Percentiles rank a stretch among this genome's conserved stretches.
phyloP scores from a whole-genome alignment of 2,888 invertebrate species.

The Bursaphelenchus okinawaensis region DNA sequence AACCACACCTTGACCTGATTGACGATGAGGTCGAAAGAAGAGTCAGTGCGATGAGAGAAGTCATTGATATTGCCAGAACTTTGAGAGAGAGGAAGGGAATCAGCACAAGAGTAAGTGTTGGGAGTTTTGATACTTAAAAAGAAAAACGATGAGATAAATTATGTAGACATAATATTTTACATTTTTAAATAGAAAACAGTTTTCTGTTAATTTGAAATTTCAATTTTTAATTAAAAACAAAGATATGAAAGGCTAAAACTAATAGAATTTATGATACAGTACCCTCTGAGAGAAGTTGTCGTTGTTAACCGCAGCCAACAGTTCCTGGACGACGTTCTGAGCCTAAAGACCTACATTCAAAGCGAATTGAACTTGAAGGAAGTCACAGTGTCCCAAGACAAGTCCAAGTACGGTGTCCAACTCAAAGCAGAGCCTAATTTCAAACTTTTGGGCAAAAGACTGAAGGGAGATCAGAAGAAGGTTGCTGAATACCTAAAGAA shows the following conservation, averaged over 20 bases:
- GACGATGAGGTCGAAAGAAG: constrained; percentile 80
- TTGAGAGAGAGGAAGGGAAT: constrained; percentile 85
- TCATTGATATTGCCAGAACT: constrained; percentile 86
- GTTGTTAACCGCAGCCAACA: constrained; percentile 79
- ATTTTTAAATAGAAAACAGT: no score
- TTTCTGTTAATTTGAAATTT: no score
- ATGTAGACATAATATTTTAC: no score
- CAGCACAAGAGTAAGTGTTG: constrained; percentile 71
- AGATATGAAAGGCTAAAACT: no score
- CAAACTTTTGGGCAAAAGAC: constrained; percentile 77
- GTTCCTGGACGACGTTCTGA: constrained; percentile 73
- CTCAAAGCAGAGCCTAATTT: constrained; percentile 90
- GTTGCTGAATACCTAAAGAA: constrained; percentile 75
- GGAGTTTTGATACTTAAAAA: no score
- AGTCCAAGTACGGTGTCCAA: constrained; percentile 82
- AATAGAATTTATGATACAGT: constrained; percentile 61
- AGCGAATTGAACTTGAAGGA: constrained; percentile 86
- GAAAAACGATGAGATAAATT: no score
- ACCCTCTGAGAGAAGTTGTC: constrained; percentile 90
- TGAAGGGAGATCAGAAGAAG: constrained; percentile 83
- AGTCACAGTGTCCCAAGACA: constrained; percentile 79
- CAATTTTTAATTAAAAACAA: no score
- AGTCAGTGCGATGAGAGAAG: constrained; percentile 81
- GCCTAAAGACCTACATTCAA: constrained; percentile 76
- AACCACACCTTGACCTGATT: constrained; percentile 67